These are phyloP conservation scores for Euura saliciscinereae DNA, from an alignment of 1,140 invertebrate genomes.

Conservation along the genomic window DNA sequence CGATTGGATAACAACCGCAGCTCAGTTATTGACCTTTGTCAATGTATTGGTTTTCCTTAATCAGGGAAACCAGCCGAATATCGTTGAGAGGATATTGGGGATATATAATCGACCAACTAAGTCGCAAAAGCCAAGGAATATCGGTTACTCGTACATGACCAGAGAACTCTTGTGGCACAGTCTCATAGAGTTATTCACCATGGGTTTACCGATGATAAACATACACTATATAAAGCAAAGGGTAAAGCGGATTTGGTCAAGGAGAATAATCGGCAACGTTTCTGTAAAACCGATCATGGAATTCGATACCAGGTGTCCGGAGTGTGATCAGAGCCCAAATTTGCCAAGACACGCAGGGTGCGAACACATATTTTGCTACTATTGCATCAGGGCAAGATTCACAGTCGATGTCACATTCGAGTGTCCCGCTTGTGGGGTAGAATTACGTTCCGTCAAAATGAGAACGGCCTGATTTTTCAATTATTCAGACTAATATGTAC, in stretches of 20 bases:
- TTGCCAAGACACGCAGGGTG: constrained; percentile 53
- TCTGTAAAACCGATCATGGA: constrained; percentile 32
- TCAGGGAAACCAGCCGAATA: constrained; percentile 45
- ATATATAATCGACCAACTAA: constrained; percentile 42
- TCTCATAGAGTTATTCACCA: constrained; percentile 50
- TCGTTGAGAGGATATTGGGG: constrained; percentile 45
- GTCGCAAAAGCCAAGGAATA: constrained; percentile 42
- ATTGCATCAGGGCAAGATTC: constrained; percentile 53
- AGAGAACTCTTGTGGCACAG: constrained; percentile 57
- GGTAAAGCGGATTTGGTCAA: constrained; percentile 34
- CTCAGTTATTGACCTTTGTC: constrained; percentile 43
- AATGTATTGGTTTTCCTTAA: constrained; percentile 51
- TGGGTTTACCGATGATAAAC: constrained; percentile 52
- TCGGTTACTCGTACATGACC: constrained; percentile 59
- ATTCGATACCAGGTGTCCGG: constrained; percentile 39
- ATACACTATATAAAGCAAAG: constrained; percentile 44
- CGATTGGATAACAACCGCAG: constrained; percentile 34
- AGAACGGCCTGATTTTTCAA: constrained; percentile 9
- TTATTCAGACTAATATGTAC: not conserved
- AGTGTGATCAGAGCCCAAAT: constrained; percentile 49
- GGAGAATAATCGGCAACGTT: not conserved
- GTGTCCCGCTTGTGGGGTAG: constrained; percentile 38
- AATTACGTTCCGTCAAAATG: constrained; percentile 37
- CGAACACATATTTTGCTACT: constrained; percentile 55
- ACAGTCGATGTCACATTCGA: constrained; percentile 40